These are phyloP conservation scores for Cardiocondyla obscurior DNA, from an alignment of 1,140 invertebrate species.

Conservation along the genomic window DNA sequence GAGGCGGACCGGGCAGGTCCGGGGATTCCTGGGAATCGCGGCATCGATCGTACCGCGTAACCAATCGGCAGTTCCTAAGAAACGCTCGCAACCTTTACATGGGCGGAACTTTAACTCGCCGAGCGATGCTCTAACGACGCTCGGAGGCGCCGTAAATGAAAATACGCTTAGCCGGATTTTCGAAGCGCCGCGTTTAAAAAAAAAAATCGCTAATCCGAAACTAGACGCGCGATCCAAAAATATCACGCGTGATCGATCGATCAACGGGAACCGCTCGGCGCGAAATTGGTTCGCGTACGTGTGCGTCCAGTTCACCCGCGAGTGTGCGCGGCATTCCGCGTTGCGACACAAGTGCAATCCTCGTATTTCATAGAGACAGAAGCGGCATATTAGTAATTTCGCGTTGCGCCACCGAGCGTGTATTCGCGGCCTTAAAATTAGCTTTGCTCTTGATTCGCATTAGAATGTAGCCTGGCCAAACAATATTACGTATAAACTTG, in stretches of 20 bases:
- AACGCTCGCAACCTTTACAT: conserved; percentile 36
- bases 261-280: neutral
- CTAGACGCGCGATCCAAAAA: neutral
- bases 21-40: conserved; percentile 51
- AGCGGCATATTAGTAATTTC: conserved; percentile 48
- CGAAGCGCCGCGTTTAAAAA: neutral
- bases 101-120: conserved; percentile 26
- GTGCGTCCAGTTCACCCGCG: too few relatives aligned
- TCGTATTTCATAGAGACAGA: conserved; percentile 47
- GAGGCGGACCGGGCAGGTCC: neutral
- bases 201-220: neutral
- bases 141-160: conserved; percentile 20
- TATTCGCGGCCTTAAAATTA: conserved; percentile 54
- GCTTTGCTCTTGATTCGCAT: conserved; percentile 54
- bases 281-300: neutral
- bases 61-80: conserved; percentile 59
- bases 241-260: neutral
- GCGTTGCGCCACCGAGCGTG: conserved; percentile 38
- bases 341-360: conserved; percentile 12
- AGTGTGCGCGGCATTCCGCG: neutral
- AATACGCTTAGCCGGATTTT: conserved; percentile 2
- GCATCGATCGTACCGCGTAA: conserved; percentile 55
- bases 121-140: conserved; percentile 34
- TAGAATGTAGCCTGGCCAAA: conserved; percentile 49
- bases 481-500: conserved; percentile 56